Evolutionary conservation across 2,888 invertebrate species (phyloP).

Genomic region (Heliconius hortense): DNA sequence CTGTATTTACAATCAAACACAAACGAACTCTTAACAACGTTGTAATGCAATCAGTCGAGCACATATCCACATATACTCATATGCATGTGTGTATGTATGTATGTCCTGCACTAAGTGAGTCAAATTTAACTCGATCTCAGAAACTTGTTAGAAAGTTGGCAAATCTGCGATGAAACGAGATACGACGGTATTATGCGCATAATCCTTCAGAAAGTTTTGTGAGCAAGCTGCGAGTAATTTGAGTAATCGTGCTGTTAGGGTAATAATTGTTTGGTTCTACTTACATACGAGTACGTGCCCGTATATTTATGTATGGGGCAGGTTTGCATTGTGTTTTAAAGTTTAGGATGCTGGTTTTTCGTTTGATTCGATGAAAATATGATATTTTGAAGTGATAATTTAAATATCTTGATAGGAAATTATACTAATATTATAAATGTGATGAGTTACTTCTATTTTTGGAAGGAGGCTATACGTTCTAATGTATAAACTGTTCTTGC

Average conservation of each 20-base stretch:
- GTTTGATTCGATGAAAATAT: background rate
- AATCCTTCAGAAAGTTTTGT: conserved; percentile 33
- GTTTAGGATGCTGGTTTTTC: background rate
- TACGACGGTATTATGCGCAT: conserved; percentile 35
- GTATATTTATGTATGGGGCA: background rate
- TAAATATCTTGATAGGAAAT: no score
- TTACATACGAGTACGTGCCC: background rate
- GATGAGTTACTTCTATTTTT: no score
- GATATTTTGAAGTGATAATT: no score
- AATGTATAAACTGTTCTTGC: no score
- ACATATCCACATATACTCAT: background rate
- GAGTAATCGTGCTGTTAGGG: conserved; percentile 30
- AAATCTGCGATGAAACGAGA: conserved; percentile 35
- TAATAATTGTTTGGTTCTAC: conserved; percentile 19
- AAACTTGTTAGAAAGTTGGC: conserved; percentile 37
- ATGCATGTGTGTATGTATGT: conserved; percentile 3
- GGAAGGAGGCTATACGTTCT: no score
- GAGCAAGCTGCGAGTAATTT: conserved; percentile 29
- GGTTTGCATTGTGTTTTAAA: background rate
- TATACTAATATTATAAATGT: no score
- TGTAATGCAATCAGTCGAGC: conserved; percentile 1
- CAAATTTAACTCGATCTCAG: conserved; percentile 36
- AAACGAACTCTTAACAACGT: background rate
- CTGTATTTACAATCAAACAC: conserved; percentile 2
- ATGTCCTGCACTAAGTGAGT: conserved; percentile 30